Evolutionary conservation across 2,113 vertebrate genomes (phyloP), one percentile per base, ranked within the genome.

Genomic region (Hiodon alosoides): DNA sequence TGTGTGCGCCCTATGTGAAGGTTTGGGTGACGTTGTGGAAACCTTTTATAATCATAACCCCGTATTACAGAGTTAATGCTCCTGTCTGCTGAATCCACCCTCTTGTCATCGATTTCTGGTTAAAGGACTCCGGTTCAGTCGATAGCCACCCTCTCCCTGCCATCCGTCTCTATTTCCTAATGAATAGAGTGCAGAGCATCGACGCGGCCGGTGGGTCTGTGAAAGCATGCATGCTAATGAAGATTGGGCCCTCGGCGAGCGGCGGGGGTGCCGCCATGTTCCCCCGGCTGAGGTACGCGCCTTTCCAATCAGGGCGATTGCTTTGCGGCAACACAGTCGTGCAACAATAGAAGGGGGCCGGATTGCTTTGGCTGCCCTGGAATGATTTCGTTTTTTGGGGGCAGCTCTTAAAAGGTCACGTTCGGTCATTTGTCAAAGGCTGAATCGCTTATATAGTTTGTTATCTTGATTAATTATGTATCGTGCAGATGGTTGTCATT

Each of bases 91-190:
- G 84, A 89, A 90, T 92, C 91, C 92, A 90, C 79, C 81, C 90
- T 31, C 31, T 77, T 73, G 64, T 75, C 81, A 92, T 92, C 89
- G 91, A 92, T 91, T 91, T 79, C 88, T 92, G 90, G 93, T 93
- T 94, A 91, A 93, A 94, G 91, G 89, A 90, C 91, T 87, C 92
- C 91, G 91, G 92, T 87, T 31, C 91, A 93, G 93, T 97, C 95
- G 87, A 97, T 97, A 91, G 84, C 31, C 80, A 85, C 79, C 82
- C 90, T 88, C 89, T 91, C 85, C 89, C 83, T 78, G 77, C 91
- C 94, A 94, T 95, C 94, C 91, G 91, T 96, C 94, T 97, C 93
- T 93, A 93, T 95, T 95, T 90, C 93, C 93, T 95, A 94, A 97
- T 95, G 96, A 96, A 97, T 96, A 94, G 95, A 96, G 93, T 93